Conservation (phyloP, 37 sponge, comb jelly and placozoan species). For the Eunapius fragilis region DNA sequence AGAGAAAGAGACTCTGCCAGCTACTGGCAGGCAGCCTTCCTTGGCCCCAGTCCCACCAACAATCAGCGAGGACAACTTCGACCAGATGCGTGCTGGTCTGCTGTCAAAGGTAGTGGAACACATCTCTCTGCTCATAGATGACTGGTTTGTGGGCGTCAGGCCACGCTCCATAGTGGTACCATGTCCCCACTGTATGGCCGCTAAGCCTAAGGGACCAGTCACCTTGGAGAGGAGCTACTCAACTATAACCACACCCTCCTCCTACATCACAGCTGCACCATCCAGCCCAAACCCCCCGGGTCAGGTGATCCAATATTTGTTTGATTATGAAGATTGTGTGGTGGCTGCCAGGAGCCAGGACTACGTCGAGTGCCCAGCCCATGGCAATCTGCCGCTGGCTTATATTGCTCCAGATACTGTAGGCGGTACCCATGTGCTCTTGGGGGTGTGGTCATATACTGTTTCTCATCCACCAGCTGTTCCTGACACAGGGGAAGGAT, state of each 20-base stretch:
- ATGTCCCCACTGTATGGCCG: conserved; percentile 47
- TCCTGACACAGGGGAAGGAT: conserved; percentile 51
- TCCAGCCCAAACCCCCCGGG: background rate
- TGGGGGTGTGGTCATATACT: background rate
- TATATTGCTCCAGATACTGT: conserved; percentile 83
- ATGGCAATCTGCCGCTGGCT: conserved; percentile 55
- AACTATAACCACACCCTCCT: background rate
- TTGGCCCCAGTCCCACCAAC: background rate
- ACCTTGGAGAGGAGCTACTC: conserved; percentile 32
- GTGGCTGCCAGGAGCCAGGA: conserved; percentile 35
- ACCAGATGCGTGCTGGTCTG: conserved; percentile 78
- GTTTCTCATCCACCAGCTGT: conserved; percentile 35
- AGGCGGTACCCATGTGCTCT: conserved; percentile 6
- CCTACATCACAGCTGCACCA: background rate
- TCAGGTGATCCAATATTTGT: conserved; percentile 23
- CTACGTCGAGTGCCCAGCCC: conserved; percentile 64
- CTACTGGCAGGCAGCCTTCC: background rate
- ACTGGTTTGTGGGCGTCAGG: conserved; percentile 70
- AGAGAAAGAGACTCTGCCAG: background rate
- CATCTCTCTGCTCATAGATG: conserved; percentile 62
- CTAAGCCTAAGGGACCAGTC: background rate
- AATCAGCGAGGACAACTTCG: conserved; percentile 19
- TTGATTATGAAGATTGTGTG: conserved; percentile 63
- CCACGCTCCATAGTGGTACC: conserved; percentile 48
- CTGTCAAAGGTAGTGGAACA: conserved; percentile 65